Evolutionary conservation across 1,140 invertebrate species (phyloP), one percentile per base, ranked within the genome.

Genomic region (Episyrphus balteatus): DNA sequence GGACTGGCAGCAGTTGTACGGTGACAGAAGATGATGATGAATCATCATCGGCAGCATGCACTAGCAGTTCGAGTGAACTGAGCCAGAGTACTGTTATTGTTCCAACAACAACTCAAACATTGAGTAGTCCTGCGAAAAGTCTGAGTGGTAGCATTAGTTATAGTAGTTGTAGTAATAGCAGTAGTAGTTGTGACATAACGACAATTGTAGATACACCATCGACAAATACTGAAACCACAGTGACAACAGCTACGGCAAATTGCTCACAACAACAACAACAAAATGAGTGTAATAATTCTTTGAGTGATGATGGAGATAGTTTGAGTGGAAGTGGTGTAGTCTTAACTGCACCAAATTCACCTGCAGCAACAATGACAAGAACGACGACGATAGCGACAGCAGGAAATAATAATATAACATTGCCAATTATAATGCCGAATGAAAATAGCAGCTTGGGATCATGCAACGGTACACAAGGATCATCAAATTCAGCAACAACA

Each of bases 41-140:
- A 33, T 57, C 62, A 44, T 62, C 60, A 17, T 47, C 50, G 21
- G 57, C 62, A 15, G 62, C 60, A 38, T 65, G 62, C 46, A 62
- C 53, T 13, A 65, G 62, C 45, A 65, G 62, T 47, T 62, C 59
- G 38, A 65, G 62, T 42, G 62, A 65, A 45, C 62, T 65, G 31
- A 66, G 62, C 47, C 62, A 65, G 42, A 66, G 62, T 44, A 65
- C 62, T 9, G 62, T 66, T 32, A 58, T 66, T 14, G 5, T 9
- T 34, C 47, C 17, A 17, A 34, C 9, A 42, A 40, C 47, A 33
- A 36, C 19, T 44, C 46, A 38, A 48, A 47, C 6, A 45, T 44
- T 32, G 21, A 47, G 44, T 45, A 56, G 44, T 45, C 52, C 53
- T 36, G 47, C 50, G 31, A 56, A 51, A 49, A 64, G 55, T 53